Evolutionary conservation across 2,797 vertebrate genomes (phyloP).

Genomic region (Lagorchestes hirsutus): DNA sequence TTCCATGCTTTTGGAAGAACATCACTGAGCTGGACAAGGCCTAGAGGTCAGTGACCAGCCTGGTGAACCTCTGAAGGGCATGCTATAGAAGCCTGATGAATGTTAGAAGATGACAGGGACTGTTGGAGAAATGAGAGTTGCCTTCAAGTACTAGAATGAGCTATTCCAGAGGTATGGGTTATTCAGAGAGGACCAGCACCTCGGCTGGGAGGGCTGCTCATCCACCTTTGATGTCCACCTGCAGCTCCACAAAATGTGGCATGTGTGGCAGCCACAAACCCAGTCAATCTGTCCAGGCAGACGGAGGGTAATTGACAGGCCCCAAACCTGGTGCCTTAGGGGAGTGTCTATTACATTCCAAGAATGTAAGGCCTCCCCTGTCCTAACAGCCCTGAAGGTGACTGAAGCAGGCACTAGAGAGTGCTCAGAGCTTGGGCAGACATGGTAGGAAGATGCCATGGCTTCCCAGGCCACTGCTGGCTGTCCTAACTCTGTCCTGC

Average conservation of each 20-base stretch:
- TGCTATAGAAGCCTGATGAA: not conserved
- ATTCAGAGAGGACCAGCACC: not conserved
- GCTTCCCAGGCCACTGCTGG: too few species aligned
- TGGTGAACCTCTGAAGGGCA: not conserved
- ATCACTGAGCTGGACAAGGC: not conserved
- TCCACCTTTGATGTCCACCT: not conserved
- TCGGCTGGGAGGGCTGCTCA: too few species aligned
- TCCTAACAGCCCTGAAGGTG: too few species aligned
- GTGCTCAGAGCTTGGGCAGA: too few species aligned
- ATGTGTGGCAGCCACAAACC: not conserved
- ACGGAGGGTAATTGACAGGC: not conserved
- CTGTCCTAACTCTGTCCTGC: not conserved
- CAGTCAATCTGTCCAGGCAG: not conserved
- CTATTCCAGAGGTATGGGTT: not conserved
- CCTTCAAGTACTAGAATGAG: not conserved
- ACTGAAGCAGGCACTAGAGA: too few species aligned
- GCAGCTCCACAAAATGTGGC: not conserved
- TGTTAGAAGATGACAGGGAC: too few species aligned
- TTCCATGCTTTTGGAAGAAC: not conserved
- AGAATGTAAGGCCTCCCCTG: not conserved
- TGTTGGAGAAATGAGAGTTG: not conserved
- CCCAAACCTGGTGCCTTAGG: not conserved
- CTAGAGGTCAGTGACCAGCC: not conserved
- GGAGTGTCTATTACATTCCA: not conserved
- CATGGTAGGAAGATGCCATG: too few species aligned